phyloP scores from a whole-genome alignment of 2,888 invertebrate species.

The Hartigia nigra region DNA sequence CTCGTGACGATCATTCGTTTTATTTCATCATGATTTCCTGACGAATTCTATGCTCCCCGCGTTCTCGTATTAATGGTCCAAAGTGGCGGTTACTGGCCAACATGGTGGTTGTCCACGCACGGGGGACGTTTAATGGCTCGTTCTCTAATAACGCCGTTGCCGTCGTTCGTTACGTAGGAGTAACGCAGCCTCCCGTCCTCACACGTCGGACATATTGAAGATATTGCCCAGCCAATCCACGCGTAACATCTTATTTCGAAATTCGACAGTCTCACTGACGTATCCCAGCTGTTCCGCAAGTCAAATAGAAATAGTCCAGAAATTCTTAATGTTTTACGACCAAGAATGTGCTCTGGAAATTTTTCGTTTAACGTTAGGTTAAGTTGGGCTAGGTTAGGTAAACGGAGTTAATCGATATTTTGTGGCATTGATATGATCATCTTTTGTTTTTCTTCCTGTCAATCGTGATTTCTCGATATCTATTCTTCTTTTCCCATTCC shows the following conservation, averaged over 20 bases:
- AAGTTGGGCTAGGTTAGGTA: not conserved
- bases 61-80: not conserved
- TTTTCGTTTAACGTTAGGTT: not conserved
- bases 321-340: not conserved
- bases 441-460: not conserved
- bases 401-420: not conserved
- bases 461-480: constrained; percentile 16
- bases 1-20: not conserved
- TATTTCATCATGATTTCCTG: not conserved
- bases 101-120: not conserved
- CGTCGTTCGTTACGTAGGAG: not conserved
- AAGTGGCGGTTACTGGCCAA: not conserved
- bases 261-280: not conserved
- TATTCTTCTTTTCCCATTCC: not conserved
- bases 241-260: not conserved
- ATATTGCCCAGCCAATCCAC: not conserved
- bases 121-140: not conserved
- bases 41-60: not conserved
- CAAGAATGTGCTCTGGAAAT: not conserved
- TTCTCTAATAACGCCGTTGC: not conserved
- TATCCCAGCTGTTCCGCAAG: not conserved
- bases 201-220: not conserved
- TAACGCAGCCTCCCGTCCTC: not conserved
- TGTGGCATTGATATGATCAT: not conserved
- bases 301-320: not conserved